Evolutionary conservation across 2,113 vertebrate genomes (phyloP).

Genomic region (Numenius arquata): DNA sequence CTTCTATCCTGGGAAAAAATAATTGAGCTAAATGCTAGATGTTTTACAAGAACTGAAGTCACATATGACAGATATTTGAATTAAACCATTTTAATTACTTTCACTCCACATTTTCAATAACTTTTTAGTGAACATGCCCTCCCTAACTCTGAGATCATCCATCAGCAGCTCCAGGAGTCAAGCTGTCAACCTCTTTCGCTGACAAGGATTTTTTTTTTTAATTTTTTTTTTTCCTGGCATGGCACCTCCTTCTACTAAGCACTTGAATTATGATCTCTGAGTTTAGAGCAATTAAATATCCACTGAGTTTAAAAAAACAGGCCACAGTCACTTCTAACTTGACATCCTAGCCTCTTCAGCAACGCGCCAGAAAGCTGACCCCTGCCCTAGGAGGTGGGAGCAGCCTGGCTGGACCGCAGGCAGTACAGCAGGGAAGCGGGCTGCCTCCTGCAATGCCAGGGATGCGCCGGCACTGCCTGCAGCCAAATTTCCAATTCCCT

Average conservation of each 20-base stretch:
- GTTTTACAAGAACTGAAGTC: background rate
- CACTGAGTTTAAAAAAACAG: background rate
- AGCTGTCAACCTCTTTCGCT: background rate
- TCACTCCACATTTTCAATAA: slow-evolving; percentile 5
- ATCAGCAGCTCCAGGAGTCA: background rate
- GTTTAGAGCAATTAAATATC: background rate
- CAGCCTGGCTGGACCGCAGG: background rate
- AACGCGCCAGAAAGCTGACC: background rate
- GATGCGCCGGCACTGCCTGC: fast-evolving
- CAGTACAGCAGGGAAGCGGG: background rate
- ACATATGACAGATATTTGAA: background rate
- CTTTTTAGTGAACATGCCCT: background rate
- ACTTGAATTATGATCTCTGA: background rate
- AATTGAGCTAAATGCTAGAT: background rate
- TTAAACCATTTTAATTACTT: slow-evolving; percentile 18
- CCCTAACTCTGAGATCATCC: background rate
- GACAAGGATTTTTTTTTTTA: background rate
- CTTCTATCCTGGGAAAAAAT: background rate
- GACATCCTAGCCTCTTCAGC: background rate
- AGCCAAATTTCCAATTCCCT: background rate
- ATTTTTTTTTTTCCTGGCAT: background rate
- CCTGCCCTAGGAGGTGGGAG: background rate
- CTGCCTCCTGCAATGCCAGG: fast-evolving
- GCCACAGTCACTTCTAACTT: background rate
- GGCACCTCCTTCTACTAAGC: background rate